phyloP scores from a whole-genome alignment of 2,797 vertebrate genomes.

The Vireo griseus region DNA sequence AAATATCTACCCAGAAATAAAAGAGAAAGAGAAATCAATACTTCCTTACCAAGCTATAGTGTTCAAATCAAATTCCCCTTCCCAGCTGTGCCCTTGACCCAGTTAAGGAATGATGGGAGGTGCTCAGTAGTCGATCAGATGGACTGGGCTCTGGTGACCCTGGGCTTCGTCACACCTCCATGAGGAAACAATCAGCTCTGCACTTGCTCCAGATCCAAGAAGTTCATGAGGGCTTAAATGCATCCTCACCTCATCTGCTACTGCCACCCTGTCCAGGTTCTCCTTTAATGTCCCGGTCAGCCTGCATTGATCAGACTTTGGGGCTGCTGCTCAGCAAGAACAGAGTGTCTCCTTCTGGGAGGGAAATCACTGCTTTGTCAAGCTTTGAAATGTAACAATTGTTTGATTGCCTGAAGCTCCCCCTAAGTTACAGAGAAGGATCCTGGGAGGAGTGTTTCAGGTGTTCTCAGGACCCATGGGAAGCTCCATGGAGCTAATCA shows the following conservation, averaged over 20 bases:
- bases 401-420: not conserved
- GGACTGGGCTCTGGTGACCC: not conserved
- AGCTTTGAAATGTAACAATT: not conserved
- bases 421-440: not conserved
- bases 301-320: not conserved
- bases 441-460: not conserved
- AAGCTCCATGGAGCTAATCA: not conserved
- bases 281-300: not conserved
- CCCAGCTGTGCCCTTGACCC: not conserved
- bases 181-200: not conserved
- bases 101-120: not conserved
- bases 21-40: not conserved
- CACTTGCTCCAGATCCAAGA: rapidly evolving
- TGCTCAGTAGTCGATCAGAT: not conserved
- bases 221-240: not conserved
- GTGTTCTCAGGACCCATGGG: not conserved
- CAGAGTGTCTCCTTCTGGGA: not conserved
- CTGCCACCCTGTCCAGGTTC: not conserved
- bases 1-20: not conserved
- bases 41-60: not conserved
- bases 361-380: not conserved
- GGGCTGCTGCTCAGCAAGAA: not conserved
- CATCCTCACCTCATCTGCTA: not conserved
- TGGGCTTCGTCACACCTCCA: not conserved
- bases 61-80: not conserved